Evolutionary conservation across 2,113 vertebrate species (phyloP), one percentile per base, ranked within the genome.

Genomic region (Anhinga anhinga): DNA sequence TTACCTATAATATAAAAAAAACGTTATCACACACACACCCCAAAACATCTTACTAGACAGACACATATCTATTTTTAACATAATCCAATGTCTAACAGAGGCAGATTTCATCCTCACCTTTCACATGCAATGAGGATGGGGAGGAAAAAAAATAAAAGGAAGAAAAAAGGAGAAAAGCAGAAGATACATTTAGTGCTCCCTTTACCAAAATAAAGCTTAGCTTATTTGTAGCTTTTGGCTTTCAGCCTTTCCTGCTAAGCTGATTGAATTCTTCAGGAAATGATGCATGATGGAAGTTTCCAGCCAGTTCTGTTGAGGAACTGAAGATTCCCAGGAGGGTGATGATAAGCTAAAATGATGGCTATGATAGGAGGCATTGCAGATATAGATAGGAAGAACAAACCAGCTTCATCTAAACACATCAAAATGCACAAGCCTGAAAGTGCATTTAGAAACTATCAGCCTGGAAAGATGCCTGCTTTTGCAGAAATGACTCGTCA

Each of bases 201-300:
- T 86, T 95, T 74, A 71, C 52, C 52, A 71, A 91, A 67, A 73
- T 38, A 84, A 86, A 74, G 17, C 30, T 82, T 72, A 44, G 52
- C 40, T 82, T 92, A 71, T 56, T 78, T 96, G 42, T 71, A 89
- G 56, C 40, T 81, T 84, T 95, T 93, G 94, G 69, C 65, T 84
- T 82, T 81, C 69, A 84, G 49, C 25, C 73, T 70, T 65, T 95
- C 73, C n/a, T 90, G 44, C 59, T 67, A 90, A 72, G 29, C 25
- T 84, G 92, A 78, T 66, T 61, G 88, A 95, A 76, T 49, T 94
- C 63, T 80, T 78, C 62, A 91, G 82, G 86, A 86, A 95, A 90
- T 49, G 16, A 70, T 79, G 77, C 56, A 81, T 25, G 44, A 86
- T 61, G 26, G 50, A 88, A 47, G 69, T 84, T 95, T 88, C 82